Base-by-base conservation (phyloP, 1,140 invertebrate genomes). In the Achroia grisella region DNA sequence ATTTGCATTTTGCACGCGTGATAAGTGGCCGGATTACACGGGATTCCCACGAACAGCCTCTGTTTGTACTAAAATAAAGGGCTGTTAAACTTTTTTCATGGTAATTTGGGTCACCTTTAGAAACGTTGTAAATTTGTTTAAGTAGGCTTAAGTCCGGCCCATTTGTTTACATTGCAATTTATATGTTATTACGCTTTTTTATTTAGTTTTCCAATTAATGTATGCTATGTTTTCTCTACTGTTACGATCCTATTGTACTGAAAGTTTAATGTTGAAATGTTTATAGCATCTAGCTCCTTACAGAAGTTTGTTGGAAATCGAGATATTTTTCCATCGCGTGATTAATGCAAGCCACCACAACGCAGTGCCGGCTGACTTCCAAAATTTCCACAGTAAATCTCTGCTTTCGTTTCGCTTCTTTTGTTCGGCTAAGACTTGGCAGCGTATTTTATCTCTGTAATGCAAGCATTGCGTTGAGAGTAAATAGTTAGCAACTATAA, bases 1-100 rank as follows among this genome's bases (percentile, higher is more conserved):
- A 85, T 85, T 85, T 85, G 81, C 81, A 85, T 85, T 83, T 85
- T 85, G 78, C 78, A 83, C 77, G 75, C 77, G 81, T 85, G 81
- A 85, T 85, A 85, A 85, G 81, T 85, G 75, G 65, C 62, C 46
- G 81, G 79, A 83, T 85, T 83, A 85, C 77, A 78, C 58, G 65
- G 79, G 79, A 81, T 81, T 81, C 71, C 68, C 64, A 72, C 76
- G 70, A 72, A 76, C 76, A 79, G 78, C 71, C 78, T 76, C 73
- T 83, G 78, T 85, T 81, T 83, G 75, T 74, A 58, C 75, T 72
- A 71, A 81, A 85, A 85, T 85, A 85, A 85, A 85, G 78, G 81
- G 78, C 69, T 82, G 75, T 82, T 82, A 81, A 85, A 80, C 71
- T 79, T 85, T 84, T 85, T 85, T 82, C 78, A 82, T 79, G 76